Evolutionary conservation across 2,797 vertebrate genomes (phyloP), one percentile per base, ranked within the genome.

Genomic region (Scolopax rusticola): DNA sequence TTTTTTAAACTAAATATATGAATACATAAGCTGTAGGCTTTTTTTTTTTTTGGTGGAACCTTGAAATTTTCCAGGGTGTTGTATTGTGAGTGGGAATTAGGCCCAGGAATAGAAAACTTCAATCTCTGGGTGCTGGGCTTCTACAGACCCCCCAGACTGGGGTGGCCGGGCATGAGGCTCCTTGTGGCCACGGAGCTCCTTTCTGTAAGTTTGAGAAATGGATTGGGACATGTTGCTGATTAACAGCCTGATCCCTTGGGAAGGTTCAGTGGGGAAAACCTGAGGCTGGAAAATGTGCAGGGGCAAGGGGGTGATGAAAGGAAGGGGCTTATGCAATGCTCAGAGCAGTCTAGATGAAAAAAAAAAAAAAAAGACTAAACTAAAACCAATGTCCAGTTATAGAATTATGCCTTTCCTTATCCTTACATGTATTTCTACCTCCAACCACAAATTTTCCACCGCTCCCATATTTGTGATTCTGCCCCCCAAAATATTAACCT

Each of bases 111-210:
- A 71, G 50, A 75, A 64, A 60, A 71, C 8, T 18, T n/a, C 50
- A 36, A 0, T 9, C n/a, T 87, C n/a, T 15, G 47, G 40, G n/a
- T 82, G 19, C 2, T 84, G 60, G 17, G 14, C 23, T 93, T 68
- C 60, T 54, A 5, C 8, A 61, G 69, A 87, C 12, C 16, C 9
- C 43, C 6, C 9, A 18, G 23, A 23, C 61, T 6, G 11, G 48
- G 57, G 36, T 30, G 32, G 43, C 38, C 33, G 5, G 50, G 30
- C 32, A n/a, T 1, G 28, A 60, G 41, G 48, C 8, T 78, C 23
- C 11, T 1, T 0, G 1, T 56, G 25, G 15, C 25, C 33, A 43
- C 30, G 12, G 20, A 86, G 32, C 38, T 11, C 8, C 1, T 41
- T 79, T 60, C 14, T 68, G 3, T 24, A 28, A 16, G 36, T 74